These are phyloP conservation scores for Empidonax alnorum DNA, from an alignment of 2,113 vertebrate species.

Conservation along the genomic window DNA sequence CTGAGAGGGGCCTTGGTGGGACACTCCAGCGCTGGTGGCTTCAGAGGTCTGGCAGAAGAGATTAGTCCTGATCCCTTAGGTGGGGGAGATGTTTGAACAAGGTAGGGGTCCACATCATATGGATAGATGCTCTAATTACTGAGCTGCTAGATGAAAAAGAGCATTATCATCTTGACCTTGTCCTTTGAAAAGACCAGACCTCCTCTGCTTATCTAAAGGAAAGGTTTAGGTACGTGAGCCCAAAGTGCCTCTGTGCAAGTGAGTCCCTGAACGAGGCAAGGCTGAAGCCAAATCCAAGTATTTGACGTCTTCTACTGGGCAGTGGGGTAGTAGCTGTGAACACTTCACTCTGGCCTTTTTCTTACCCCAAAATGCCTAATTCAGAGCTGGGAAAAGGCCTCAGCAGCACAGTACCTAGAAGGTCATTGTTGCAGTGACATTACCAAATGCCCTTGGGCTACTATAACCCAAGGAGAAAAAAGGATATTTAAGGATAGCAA, in stretches of 20 bases:
- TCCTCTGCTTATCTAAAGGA: not conserved
- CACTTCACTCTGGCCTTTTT: not conserved
- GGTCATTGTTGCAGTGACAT: not conserved
- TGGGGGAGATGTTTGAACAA: not conserved
- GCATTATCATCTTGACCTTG: not conserved
- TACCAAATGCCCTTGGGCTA: not conserved
- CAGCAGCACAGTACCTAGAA: not conserved
- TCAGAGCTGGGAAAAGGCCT: not conserved
- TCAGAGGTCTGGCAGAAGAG: accelerated
- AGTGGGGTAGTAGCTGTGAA: not conserved
- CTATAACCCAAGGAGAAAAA: not conserved
- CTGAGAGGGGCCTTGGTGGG: not conserved
- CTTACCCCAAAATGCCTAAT: not conserved
- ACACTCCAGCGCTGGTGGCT: not conserved
- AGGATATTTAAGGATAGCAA: not conserved
- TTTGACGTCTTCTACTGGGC: not conserved
- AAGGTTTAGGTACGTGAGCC: not conserved
- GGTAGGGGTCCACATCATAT: not conserved
- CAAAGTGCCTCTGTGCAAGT: not conserved
- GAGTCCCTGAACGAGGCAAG: not conserved
- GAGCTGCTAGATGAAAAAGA: not conserved
- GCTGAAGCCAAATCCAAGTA: not conserved
- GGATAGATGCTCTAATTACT: not conserved
- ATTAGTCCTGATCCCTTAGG: not conserved
- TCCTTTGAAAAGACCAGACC: not conserved